Evolutionary conservation across 2,113 vertebrate species (phyloP).

Genomic region (Neodon shergylaensis): DNA sequence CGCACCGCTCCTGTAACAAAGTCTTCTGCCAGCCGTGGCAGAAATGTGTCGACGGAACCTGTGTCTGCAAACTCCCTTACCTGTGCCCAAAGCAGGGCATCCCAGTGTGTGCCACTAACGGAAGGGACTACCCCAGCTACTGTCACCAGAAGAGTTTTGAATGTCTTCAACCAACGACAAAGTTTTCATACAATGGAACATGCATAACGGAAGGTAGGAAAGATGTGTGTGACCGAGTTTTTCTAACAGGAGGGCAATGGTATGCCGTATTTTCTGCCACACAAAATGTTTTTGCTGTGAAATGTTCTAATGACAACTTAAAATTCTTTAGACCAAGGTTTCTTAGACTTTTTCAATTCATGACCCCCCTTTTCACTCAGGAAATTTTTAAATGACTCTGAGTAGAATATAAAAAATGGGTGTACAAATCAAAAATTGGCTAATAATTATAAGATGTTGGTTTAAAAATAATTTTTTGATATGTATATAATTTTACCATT

Average conservation of each 20-base stretch:
- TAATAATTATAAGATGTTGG: neutral
- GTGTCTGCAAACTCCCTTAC: constrained; percentile 90
- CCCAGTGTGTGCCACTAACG: constrained; percentile 76
- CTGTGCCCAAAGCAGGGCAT: constrained; percentile 86
- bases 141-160: constrained; percentile 89
- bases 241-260: neutral
- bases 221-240: neutral
- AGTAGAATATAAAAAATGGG: neutral
- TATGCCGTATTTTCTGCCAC: neutral
- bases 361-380: neutral
- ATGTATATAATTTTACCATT: neutral
- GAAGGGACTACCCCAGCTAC: constrained; percentile 81
- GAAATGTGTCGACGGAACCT: constrained; percentile 85
- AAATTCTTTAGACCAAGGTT: neutral
- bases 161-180: constrained; percentile 77
- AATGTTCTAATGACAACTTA: constrained; percentile 3
- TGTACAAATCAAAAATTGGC: neutral
- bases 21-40: constrained; percentile 91
- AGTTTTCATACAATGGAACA: constrained; percentile 82
- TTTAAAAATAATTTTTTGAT: neutral
- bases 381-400: neutral
- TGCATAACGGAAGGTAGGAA: constrained; percentile 80
- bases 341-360: neutral
- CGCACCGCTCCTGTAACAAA: constrained; percentile 86
- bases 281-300: neutral